phyloP scores from a whole-genome alignment of 2,797 vertebrate genomes.

The Ctenopoma kingsleyae region DNA sequence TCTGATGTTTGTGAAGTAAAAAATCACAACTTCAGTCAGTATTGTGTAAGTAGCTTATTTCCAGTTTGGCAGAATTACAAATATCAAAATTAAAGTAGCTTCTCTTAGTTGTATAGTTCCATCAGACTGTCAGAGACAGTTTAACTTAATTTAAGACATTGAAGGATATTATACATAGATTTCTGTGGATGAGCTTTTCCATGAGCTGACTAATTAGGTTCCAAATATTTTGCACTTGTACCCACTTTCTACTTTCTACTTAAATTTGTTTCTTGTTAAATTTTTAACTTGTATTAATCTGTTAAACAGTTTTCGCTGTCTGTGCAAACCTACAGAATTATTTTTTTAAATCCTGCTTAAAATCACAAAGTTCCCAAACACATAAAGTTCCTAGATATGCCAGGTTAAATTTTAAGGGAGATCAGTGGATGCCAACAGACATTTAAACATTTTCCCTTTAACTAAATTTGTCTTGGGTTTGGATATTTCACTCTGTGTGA shows the following conservation, averaged over 20 bases:
- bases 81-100: neutral
- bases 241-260: neutral
- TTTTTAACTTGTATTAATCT: neutral
- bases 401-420: no score
- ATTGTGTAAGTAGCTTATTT: neutral
- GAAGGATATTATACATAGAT: neutral
- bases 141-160: neutral
- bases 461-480: no score
- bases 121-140: no score
- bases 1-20: slow-evolving; percentile 1
- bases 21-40: neutral
- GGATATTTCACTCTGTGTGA: no score
- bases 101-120: no score
- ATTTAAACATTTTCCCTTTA: no score
- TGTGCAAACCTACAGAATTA: no score
- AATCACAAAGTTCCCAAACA: no score
- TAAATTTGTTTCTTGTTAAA: neutral
- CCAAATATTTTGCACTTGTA: neutral
- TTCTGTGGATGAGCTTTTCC: neutral
- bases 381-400: no score
- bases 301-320: no score
- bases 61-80: neutral
- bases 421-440: no score
- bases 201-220: neutral
- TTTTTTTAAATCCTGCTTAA: no score